Conservation (phyloP, 1,140 invertebrate species). For the Ceratina japonica region DNA sequence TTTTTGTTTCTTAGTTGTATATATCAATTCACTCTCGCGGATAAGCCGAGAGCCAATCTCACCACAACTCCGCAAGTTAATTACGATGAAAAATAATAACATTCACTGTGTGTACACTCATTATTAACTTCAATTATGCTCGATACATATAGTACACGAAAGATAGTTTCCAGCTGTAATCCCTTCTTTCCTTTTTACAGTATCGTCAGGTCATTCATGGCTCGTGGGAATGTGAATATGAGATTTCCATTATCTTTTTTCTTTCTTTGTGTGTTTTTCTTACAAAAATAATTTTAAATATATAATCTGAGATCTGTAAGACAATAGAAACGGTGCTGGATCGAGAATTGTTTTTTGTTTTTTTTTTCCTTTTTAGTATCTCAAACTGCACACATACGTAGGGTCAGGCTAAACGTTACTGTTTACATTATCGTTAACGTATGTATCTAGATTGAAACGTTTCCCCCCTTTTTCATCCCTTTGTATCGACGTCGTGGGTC, state of each 20-base stretch:
- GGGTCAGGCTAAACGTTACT: too few species aligned
- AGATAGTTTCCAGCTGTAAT: constrained; percentile 55
- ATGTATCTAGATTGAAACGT: constrained; percentile 18
- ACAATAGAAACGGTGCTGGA: constrained; percentile 65
- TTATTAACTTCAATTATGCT: constrained; percentile 69
- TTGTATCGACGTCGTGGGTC: constrained; percentile 34
- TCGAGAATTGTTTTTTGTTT: constrained; percentile 52
- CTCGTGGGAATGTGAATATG: constrained; percentile 71
- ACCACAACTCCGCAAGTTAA: constrained; percentile 60
- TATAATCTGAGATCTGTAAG: constrained; percentile 67
- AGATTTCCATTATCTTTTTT: constrained; percentile 58
- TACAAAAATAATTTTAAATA: constrained; percentile 71
- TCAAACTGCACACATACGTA: too few species aligned
- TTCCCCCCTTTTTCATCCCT: background rate
- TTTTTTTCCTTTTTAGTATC: constrained; percentile 56
- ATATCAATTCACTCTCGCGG: constrained; percentile 61
- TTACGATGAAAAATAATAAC: constrained; percentile 74
- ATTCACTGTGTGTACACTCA: constrained; percentile 72
- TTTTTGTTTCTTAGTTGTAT: constrained; percentile 65
- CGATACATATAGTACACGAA: constrained; percentile 68
- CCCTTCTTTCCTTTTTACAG: constrained; percentile 47
- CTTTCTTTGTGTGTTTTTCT: constrained; percentile 48
- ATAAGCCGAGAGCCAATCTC: constrained; percentile 53
- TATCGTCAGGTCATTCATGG: constrained; percentile 66
- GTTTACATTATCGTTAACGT: constrained; percentile 29